These are phyloP conservation scores for Synodontis membranacea DNA, from an alignment of 2,113 vertebrate species.

Conservation along the genomic window DNA sequence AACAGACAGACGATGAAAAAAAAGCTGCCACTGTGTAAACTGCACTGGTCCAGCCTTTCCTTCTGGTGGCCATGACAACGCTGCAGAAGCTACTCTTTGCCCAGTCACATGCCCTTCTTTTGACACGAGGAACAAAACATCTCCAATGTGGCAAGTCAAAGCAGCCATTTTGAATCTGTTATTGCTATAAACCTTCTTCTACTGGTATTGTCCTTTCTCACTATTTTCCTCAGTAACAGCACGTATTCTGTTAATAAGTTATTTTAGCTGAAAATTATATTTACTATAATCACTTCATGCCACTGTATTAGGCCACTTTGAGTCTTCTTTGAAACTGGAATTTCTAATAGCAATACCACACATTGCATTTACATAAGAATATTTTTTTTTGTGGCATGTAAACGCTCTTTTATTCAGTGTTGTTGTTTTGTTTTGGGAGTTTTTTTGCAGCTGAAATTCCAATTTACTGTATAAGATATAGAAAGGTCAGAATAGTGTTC, in stretches of 20 bases:
- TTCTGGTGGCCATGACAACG: constrained; percentile 52
- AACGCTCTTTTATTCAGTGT: neutral
- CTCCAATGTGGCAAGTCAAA: constrained; percentile 38
- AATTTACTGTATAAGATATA: neutral
- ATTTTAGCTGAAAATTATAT: neutral
- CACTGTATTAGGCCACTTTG: neutral
- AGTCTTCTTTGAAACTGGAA: neutral
- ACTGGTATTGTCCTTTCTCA: neutral
- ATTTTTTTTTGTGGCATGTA: neutral
- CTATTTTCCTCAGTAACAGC: neutral
- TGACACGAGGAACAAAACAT: constrained; percentile 54
- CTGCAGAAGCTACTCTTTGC: constrained; percentile 46
- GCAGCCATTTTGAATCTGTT: constrained; percentile 44
- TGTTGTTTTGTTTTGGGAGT: no score
- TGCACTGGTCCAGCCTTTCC: constrained; percentile 44
- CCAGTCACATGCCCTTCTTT: constrained; percentile 50
- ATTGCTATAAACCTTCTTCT: constrained; percentile 14
- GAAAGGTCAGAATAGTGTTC: neutral
- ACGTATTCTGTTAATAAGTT: neutral
- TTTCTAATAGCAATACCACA: neutral
- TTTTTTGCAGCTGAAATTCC: neutral
- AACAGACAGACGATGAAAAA: constrained; percentile 54
- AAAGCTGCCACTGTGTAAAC: constrained; percentile 59
- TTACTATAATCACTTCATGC: neutral
- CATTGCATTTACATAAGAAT: neutral